Evolutionary conservation across 2,113 vertebrate species (phyloP), one percentile per base, ranked within the genome.

Genomic region (Archocentrus centrarchus): DNA sequence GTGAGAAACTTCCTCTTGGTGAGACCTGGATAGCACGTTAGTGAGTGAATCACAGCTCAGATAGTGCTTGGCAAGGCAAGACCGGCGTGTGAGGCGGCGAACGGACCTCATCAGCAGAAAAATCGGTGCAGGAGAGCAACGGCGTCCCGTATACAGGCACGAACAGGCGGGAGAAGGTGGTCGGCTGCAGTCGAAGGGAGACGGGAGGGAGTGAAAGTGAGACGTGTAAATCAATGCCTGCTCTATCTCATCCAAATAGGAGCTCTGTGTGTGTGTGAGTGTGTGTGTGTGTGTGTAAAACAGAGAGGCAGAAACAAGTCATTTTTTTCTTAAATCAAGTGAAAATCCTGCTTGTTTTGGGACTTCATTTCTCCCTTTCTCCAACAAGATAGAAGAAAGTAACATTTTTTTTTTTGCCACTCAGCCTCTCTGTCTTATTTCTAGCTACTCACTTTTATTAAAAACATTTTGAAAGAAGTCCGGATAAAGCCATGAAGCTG

Each of bases 21-120:
- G 89, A 73, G 82, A 84, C 81, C 62, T 77, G 89, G 64, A 68
- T n/a, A 20, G 84, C 62, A 66, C 32, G 64, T 84, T 82, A 84
- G 20, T 57, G 75, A 86, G 88, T 92, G 86, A 93, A 91, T 93
- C 85, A 82, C 89, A 53, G 90, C 88, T 90, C 84, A 64, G 85
- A 93, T 94, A 93, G 82, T 90, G 93, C 93, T 93, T 91, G 89
- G 84, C 90, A 88, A 91, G 93, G 93, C 94, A 93, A 87, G 90
- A 91, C 89, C 75, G 6, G 55, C 62, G 32, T 9, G 17, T 9
- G 53, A 57, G 44, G 32, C 44, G 75, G 60, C 22, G 24, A 86
- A 78, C 5, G 59, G 85, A 85, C 92, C 85, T 80, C 84, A 92
- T 94, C 92, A 94, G 93, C 93, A 93, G 88, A 90, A 57, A 81